Evolutionary conservation across 2,888 invertebrate species (phyloP).

Genomic region (Lasioglossum calceatum): DNA sequence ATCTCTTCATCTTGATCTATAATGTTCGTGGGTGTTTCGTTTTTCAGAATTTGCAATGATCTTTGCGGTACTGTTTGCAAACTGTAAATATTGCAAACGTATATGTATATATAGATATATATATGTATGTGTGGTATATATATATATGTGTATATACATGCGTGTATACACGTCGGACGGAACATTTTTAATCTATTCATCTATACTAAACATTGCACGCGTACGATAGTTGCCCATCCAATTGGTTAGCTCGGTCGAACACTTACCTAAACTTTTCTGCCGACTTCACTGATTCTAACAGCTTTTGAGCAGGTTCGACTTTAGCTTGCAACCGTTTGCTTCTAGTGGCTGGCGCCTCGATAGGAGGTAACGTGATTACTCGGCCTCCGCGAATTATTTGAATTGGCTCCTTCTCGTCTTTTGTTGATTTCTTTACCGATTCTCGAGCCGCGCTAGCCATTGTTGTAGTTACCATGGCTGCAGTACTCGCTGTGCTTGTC

Average conservation of each 20-base stretch:
- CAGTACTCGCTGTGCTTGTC: constrained; percentile 28
- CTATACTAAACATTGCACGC: background rate
- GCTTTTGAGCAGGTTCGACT: constrained; percentile 64
- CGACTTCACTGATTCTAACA: constrained; percentile 60
- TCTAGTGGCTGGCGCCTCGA: constrained; percentile 93
- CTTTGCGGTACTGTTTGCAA: constrained; percentile 45
- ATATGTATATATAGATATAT: background rate
- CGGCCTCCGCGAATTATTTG: constrained; percentile 92
- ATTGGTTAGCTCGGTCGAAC: background rate
- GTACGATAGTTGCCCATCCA: background rate
- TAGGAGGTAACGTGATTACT: constrained; percentile 91
- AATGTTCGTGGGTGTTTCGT: constrained; percentile 9
- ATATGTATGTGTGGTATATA: background rate
- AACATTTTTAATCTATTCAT: background rate
- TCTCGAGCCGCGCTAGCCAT: constrained; percentile 64
- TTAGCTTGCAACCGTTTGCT: constrained; percentile 87
- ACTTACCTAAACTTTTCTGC: constrained; percentile 64
- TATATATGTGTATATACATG: background rate
- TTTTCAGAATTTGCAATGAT: constrained; percentile 20
- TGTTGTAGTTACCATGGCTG: constrained; percentile 19
- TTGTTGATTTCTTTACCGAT: constrained; percentile 78
- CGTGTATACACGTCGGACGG: background rate
- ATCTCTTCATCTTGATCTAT: constrained; percentile 17
- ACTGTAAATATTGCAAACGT: constrained; percentile 27
- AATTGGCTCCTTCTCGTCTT: constrained; percentile 86